Conservation (phyloP, 2,113 vertebrate species). For the Nesoenas mayeri region DNA sequence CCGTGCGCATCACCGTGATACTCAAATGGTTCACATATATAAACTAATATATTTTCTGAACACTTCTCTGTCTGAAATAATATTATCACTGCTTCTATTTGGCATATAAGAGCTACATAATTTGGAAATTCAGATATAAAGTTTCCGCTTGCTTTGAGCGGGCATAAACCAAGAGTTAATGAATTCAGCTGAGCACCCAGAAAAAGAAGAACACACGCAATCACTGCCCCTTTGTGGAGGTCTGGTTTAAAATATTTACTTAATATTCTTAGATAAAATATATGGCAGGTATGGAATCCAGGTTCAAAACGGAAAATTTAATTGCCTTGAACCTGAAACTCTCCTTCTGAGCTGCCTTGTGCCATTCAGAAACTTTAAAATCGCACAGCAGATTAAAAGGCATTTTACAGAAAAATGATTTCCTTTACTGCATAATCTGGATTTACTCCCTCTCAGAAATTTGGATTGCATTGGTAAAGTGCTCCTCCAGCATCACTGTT, state of each 20-base stretch:
- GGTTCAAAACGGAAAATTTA: background rate
- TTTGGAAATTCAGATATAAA: background rate
- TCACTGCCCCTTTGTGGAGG: background rate
- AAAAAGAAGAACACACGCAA: background rate
- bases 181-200: background rate
- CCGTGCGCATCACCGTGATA: background rate
- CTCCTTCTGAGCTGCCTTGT: background rate
- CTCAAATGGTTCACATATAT: background rate
- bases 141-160: background rate
- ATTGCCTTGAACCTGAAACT: background rate
- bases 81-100: background rate
- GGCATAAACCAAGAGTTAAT: background rate
- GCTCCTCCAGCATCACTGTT: background rate
- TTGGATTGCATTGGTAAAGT: background rate
- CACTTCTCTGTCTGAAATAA: background rate
- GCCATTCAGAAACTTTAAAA: background rate
- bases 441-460: background rate
- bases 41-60: background rate
- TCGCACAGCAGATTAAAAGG: background rate
- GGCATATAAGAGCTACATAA: rapidly evolving
- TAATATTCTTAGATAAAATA: background rate
- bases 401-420: background rate
- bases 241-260: background rate
- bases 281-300: background rate
- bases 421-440: background rate